Evolutionary conservation across 2,888 invertebrate genomes (phyloP).

Genomic region (Eristalinus sepulchralis): DNA sequence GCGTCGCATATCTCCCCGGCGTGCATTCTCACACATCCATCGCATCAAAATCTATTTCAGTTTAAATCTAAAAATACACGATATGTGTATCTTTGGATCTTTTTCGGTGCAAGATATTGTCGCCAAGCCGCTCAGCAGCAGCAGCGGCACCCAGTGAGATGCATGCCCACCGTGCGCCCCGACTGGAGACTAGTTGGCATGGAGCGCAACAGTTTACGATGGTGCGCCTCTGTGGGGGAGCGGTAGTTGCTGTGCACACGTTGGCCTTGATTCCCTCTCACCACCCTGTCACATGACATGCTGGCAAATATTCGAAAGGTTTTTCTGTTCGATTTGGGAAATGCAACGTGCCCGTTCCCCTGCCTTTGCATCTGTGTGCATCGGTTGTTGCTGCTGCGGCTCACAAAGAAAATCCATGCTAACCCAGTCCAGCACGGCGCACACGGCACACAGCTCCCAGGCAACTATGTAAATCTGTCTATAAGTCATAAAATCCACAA

Average conservation of each 20-base stretch:
- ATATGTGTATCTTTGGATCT: slow-evolving; percentile 36
- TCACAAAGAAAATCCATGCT: neutral
- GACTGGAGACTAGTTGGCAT: neutral
- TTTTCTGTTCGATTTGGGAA: slow-evolving; percentile 29
- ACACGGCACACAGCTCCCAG: slow-evolving; percentile 18
- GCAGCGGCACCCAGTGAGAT: neutral
- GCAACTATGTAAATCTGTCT: slow-evolving; percentile 63
- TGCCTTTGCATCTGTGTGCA: slow-evolving; percentile 1
- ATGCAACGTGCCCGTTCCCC: slow-evolving; percentile 9
- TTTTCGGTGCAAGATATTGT: slow-evolving; percentile 12
- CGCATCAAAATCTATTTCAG: slow-evolving; percentile 9
- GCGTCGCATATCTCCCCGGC: neutral
- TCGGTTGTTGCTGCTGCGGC: neutral
- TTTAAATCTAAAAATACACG: slow-evolving; percentile 52
- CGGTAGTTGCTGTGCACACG: slow-evolving; percentile 39
- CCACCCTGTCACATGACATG: slow-evolving; percentile 26
- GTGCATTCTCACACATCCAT: neutral
- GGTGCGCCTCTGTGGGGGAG: slow-evolving; percentile 55
- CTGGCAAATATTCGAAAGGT: slow-evolving; percentile 63
- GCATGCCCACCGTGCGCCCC: neutral
- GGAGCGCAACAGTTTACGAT: slow-evolving; percentile 17
- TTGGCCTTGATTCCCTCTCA: slow-evolving; percentile 62
- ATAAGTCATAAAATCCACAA: slow-evolving; percentile 69
- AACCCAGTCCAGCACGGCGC: neutral
- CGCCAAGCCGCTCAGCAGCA: slow-evolving; percentile 13